Evolutionary conservation across 2,888 invertebrate genomes (phyloP).

Genomic region (Notodonta ziczac): DNA sequence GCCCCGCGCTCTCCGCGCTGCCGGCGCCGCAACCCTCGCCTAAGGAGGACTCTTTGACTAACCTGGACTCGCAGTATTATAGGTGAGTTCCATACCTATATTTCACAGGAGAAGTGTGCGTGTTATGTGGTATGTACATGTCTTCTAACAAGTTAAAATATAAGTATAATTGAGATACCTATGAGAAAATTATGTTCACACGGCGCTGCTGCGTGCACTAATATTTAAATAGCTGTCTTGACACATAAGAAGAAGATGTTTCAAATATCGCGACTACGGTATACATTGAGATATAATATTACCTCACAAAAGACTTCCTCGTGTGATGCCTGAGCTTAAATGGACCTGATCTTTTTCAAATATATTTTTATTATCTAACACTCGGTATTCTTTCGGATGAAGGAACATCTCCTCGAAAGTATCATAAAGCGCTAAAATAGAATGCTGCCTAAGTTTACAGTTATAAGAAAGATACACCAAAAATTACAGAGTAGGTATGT

Average conservation of each 20-base stretch:
- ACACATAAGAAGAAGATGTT: not conserved
- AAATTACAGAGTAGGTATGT: not conserved
- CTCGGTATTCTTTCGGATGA: not conserved
- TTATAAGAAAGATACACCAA: too few species aligned
- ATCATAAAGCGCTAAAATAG: not conserved
- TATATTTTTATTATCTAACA: conserved; percentile 7
- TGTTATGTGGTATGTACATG: too few species aligned
- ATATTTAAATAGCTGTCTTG: not conserved
- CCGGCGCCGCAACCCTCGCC: conserved; percentile 61
- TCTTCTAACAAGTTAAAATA: too few species aligned
- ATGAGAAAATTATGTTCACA: not conserved
- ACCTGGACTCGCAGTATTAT: conserved; percentile 72
- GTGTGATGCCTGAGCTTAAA: not conserved
- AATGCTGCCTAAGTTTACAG: not conserved
- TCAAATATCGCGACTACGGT: not conserved
- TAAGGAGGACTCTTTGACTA: conserved; percentile 61
- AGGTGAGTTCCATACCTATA: conserved; percentile 47
- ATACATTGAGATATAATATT: not conserved
- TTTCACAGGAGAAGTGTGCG: not conserved
- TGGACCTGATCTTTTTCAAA: not conserved
- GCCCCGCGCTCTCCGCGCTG: conserved; percentile 67
- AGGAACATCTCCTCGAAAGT: not conserved
- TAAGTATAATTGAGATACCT: too few species aligned
- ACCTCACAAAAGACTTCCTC: not conserved
- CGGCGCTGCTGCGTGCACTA: not conserved